phyloP scores from a whole-genome alignment of 1,140 invertebrate genomes.

The Scaptomyza hsui region DNA sequence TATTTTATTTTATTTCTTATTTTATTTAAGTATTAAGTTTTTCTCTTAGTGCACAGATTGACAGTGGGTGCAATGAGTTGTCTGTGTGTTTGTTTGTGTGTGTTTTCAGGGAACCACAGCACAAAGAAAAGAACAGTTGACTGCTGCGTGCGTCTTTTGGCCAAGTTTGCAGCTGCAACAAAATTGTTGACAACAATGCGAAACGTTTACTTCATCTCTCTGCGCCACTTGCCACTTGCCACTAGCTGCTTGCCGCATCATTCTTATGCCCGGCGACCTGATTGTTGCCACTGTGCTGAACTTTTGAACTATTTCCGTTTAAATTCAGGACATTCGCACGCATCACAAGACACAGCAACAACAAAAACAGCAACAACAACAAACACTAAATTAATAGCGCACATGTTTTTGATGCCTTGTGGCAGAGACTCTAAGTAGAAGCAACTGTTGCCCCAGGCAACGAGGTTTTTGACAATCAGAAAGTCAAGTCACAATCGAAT shows the following conservation, averaged over 20 bases:
- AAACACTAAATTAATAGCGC: conserved; percentile 64
- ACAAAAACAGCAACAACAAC: conserved; percentile 1
- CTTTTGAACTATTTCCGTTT: conserved; percentile 75
- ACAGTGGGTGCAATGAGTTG: conserved; percentile 41
- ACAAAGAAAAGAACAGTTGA: conserved; percentile 14
- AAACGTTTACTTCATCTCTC: conserved; percentile 31
- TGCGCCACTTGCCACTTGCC: conserved; percentile 4
- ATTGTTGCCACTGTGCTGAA: conserved; percentile 59
- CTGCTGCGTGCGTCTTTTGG: conserved; percentile 35
- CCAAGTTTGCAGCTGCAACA: conserved; percentile 51
- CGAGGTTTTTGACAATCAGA: conserved; percentile 24
- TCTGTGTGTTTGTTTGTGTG: no score
- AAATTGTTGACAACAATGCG: conserved; percentile 75
- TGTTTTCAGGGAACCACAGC: neutral
- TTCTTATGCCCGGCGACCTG: conserved; percentile 43
- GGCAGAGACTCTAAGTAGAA: neutral
- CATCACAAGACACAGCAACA: conserved; percentile 25
- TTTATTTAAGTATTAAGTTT: neutral
- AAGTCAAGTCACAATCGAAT: conserved; percentile 21
- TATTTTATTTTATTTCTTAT: no score
- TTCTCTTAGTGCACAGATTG: conserved; percentile 9
- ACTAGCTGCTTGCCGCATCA: conserved; percentile 2
- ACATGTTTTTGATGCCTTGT: conserved; percentile 24
- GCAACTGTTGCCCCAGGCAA: conserved; percentile 44
- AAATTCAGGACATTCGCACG: conserved; percentile 37